These are phyloP conservation scores for Drosophila navojoa DNA, from an alignment of 1,140 invertebrate genomes.

Conservation along the genomic window DNA sequence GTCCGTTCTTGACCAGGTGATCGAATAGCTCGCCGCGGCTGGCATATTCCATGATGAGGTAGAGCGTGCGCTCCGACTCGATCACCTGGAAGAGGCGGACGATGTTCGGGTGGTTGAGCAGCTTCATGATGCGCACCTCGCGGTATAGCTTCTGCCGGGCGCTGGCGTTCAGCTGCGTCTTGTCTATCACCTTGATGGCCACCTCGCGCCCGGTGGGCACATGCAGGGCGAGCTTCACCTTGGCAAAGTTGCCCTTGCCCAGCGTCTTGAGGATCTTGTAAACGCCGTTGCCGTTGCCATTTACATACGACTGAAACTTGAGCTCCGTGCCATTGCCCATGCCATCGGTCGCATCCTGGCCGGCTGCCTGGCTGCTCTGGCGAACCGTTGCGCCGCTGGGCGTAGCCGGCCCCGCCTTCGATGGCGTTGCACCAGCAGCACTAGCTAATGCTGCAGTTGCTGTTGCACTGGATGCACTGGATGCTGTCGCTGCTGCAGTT, in stretches of 20 bases:
- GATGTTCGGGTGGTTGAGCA: constrained; percentile 99
- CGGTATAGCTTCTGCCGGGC: constrained; percentile 95
- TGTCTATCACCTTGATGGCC: constrained; percentile 99
- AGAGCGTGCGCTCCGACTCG: constrained; percentile 99
- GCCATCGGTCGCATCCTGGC: constrained; percentile 48
- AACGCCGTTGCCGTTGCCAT: constrained; percentile 87
- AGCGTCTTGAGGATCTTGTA: constrained; percentile 99
- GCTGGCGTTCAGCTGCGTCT: constrained; percentile 99
- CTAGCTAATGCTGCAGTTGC: not conserved
- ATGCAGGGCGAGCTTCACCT: constrained; percentile 99
- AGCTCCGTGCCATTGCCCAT: constrained; percentile 41
- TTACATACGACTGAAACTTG: constrained; percentile 67
- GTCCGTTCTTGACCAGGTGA: constrained; percentile 99
- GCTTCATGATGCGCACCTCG: constrained; percentile 99
- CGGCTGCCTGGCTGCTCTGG: not conserved
- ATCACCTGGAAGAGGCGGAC: constrained; percentile 99
- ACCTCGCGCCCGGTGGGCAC: constrained; percentile 99
- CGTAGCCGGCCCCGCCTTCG: constrained; percentile 29
- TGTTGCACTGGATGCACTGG: not conserved
- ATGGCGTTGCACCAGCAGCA: constrained; percentile 14
- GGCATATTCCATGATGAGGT: constrained; percentile 99
- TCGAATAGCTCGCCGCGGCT: constrained; percentile 99
- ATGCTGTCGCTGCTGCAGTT: not conserved
- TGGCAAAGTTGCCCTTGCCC: constrained; percentile 99
- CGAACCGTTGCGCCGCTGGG: constrained; percentile 32